Conservation (phyloP, 2,113 vertebrate genomes). For the Pteronura brasiliensis region DNA sequence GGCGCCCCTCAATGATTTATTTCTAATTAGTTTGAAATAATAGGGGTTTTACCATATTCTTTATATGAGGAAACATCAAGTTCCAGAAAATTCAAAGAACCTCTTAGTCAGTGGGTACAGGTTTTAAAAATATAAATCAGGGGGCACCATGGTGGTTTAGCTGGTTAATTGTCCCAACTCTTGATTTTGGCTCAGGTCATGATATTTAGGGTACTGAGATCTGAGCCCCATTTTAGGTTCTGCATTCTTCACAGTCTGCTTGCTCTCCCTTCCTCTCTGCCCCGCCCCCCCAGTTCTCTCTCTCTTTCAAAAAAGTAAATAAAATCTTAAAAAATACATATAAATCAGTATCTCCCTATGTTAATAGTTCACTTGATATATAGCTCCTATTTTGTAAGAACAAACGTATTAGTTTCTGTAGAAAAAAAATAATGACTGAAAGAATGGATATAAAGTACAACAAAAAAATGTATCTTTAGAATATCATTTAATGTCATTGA, state of each 20-base stretch:
- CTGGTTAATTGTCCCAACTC: not conserved
- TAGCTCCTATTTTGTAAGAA: not conserved
- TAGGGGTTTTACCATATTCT: not conserved
- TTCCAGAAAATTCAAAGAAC: not conserved
- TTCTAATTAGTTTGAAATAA: slow-evolving; percentile 40
- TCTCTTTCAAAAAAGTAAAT: not conserved
- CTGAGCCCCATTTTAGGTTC: not conserved
- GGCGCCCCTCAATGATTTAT: slow-evolving; percentile 20
- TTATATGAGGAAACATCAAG: not conserved
- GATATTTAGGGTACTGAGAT: not conserved
- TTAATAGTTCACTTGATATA: not conserved
- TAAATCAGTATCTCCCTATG: not conserved
- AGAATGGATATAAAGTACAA: not conserved
- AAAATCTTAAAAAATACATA: not conserved
- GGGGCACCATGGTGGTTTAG: not conserved
- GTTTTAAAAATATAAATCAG: not conserved
- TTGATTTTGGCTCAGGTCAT: not conserved
- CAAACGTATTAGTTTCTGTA: not conserved
- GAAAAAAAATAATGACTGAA: not conserved
- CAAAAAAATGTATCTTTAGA: not conserved
- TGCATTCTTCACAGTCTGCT: not conserved
- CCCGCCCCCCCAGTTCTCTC: not conserved
- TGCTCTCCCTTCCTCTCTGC: not conserved
- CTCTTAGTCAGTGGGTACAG: not conserved
- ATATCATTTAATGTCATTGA: not conserved